These are phyloP conservation scores for Cyphomyrmex costatus DNA, from an alignment of 1,140 invertebrate species.

Conservation along the genomic window DNA sequence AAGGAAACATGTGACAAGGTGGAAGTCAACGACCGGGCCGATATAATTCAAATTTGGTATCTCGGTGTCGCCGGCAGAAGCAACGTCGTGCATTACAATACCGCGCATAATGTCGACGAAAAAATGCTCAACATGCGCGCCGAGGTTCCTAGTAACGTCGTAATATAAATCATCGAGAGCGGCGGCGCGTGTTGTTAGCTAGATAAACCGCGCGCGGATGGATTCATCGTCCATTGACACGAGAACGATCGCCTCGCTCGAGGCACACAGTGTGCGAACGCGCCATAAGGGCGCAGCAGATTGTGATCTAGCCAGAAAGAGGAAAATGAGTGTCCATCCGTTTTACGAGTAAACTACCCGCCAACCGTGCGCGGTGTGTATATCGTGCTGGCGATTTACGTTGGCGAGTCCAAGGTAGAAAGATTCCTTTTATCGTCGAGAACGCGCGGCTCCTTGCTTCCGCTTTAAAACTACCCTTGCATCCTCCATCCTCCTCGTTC, in stretches of 20 bases:
- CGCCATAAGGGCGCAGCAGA: constrained; percentile 48
- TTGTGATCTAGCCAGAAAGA: constrained; percentile 46
- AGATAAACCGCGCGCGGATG: constrained; percentile 63
- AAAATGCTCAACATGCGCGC: constrained; percentile 33
- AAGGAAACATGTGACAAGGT: constrained; percentile 46
- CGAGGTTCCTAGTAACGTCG: constrained; percentile 5
- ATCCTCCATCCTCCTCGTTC: neutral
- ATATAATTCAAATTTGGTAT: constrained; percentile 61
- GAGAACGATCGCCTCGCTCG: constrained; percentile 58
- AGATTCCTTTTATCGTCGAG: constrained; percentile 26
- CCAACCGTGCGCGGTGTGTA: neutral
- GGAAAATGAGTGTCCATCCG: neutral
- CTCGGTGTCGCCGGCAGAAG: constrained; percentile 41
- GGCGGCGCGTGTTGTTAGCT: constrained; percentile 19
- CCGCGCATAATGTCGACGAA: constrained; percentile 45
- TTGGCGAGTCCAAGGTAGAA: neutral
- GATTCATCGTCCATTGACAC: constrained; percentile 73
- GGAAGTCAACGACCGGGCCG: constrained; percentile 47
- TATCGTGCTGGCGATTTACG: neutral
- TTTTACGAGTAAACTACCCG: constrained; percentile 3
- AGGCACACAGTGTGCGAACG: constrained; percentile 48
- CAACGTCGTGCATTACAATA: constrained; percentile 55
- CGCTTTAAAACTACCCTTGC: neutral
- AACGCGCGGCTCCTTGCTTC: constrained; percentile 2
- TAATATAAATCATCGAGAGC: constrained; percentile 40